phyloP scores from a whole-genome alignment of 2,888 invertebrate species.

The Drosophila niveifrons region DNA sequence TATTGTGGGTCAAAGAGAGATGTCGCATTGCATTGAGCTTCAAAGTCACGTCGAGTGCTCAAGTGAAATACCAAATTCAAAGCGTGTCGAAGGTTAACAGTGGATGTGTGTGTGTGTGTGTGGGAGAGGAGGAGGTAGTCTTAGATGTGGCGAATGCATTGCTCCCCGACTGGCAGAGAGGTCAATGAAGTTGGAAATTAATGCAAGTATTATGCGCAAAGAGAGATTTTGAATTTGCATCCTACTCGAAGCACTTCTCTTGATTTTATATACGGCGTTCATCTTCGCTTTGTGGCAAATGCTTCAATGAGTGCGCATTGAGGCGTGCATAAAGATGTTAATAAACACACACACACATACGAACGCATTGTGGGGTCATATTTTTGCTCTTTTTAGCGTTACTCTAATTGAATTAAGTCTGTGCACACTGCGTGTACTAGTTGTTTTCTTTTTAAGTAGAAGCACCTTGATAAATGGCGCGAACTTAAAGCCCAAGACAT shows the following conservation, averaged over 20 bases:
- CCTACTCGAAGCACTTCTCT: slow-evolving; percentile 17
- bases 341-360: slow-evolving; percentile 27
- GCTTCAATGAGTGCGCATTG: slow-evolving; percentile 50
- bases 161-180: slow-evolving; percentile 1
- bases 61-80: slow-evolving; percentile 35
- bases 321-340: slow-evolving; percentile 57
- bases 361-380: slow-evolving; percentile 14
- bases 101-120: background rate
- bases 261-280: slow-evolving; percentile 5
- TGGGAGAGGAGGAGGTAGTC: slow-evolving; percentile 8
- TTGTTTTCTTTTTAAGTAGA: background rate
- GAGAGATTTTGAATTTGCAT: slow-evolving; percentile 26
- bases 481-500: slow-evolving; percentile 28
- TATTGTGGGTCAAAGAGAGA: slow-evolving; percentile 29
- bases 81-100: slow-evolving; percentile 50
- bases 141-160: slow-evolving; percentile 38
- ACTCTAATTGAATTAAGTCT: slow-evolving; percentile 18
- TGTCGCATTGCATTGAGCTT: slow-evolving; percentile 37
- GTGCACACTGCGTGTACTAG: background rate
- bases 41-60: slow-evolving; percentile 45
- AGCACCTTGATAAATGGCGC: slow-evolving; percentile 20
- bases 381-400: slow-evolving; percentile 6
- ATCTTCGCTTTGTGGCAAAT: slow-evolving; percentile 5
- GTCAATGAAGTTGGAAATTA: slow-evolving; percentile 17
- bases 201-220: slow-evolving; percentile 6